A percentile compares a stretch with the other conserved stretches of the same genome.
phyloP scores from a whole-genome alignment of 2,113 vertebrate genomes.

The Dendropsophus ebraccatus region DNA sequence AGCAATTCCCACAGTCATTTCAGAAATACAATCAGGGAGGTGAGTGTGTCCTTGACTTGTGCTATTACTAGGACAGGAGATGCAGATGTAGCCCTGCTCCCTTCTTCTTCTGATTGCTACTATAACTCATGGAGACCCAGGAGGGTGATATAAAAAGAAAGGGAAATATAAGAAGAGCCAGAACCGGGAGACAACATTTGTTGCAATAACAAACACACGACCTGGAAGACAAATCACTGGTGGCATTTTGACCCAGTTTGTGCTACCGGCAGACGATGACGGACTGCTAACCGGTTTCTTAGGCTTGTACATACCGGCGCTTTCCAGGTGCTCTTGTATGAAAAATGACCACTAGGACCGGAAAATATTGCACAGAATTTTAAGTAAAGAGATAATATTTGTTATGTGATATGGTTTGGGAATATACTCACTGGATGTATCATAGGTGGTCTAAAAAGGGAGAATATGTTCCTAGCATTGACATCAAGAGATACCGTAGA shows the following conservation, averaged over 20 bases:
- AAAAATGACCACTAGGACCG: neutral
- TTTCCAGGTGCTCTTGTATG: neutral
- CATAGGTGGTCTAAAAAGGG: too few species aligned
- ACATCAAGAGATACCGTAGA: too few species aligned
- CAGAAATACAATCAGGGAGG: constrained; percentile 13
- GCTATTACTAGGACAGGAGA: constrained; percentile 4
- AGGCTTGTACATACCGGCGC: neutral
- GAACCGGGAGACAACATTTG: neutral
- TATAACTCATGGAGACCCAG: constrained; percentile 36
- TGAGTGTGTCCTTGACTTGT: neutral
- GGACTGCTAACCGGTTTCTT: too few species aligned
- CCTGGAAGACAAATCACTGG: constrained; percentile 23
- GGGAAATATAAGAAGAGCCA: neutral
- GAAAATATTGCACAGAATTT: neutral
- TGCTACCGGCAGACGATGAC: neutral
- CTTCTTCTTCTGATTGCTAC: constrained; percentile 17
- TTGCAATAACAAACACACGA: constrained; percentile 16
- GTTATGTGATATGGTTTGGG: neutral
- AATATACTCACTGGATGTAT: neutral
- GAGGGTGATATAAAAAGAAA: constrained; percentile 25
- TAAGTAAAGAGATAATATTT: neutral
- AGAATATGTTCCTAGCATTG: too few species aligned
- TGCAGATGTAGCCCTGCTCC: neutral
- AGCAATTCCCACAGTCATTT: neutral
- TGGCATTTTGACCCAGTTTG: constrained; percentile 25